Evolutionary conservation across 2,888 invertebrate genomes (phyloP).

Genomic region (Sinhomidia bicolor): DNA sequence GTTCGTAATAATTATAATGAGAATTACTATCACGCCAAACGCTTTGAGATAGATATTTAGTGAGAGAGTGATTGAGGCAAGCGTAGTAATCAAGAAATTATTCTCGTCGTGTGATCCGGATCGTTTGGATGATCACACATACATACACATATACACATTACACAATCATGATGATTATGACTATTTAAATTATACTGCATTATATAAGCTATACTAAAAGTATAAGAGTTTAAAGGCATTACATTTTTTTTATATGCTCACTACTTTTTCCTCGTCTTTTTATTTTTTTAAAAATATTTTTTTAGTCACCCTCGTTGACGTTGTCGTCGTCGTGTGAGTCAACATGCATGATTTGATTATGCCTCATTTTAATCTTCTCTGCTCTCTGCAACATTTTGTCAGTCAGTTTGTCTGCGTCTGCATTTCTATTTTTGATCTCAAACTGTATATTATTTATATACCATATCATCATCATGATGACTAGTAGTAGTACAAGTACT

Average conservation of each 20-base stretch:
- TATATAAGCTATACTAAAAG: too few species aligned
- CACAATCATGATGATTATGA: slow-evolving; percentile 8
- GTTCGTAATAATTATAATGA: too few species aligned
- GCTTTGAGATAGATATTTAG: too few species aligned
- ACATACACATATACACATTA: background rate
- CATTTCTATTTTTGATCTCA: background rate
- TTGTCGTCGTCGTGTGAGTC: slow-evolving; percentile 13
- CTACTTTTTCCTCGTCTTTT: background rate
- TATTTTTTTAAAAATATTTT: too few species aligned
- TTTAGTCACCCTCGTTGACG: background rate
- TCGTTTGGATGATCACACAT: slow-evolving; percentile 8
- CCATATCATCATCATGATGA: background rate
- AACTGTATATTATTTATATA: too few species aligned
- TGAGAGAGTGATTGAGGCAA: background rate
- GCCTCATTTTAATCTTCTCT: background rate
- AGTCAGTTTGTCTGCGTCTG: background rate
- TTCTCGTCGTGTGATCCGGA: slow-evolving; percentile 24
- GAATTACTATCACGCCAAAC: too few species aligned
- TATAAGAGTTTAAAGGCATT: too few species aligned
- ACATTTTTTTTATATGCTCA: background rate
- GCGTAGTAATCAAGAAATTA: slow-evolving; percentile 6
- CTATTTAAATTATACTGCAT: too few species aligned
- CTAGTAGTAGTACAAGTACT: background rate
- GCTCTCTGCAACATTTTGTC: background rate
- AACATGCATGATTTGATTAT: slow-evolving; percentile 12